Base-by-base conservation (phyloP, 30 jellyfish, hydroid and myxozoan genomes). In the Phacellophora camtschatica region DNA sequence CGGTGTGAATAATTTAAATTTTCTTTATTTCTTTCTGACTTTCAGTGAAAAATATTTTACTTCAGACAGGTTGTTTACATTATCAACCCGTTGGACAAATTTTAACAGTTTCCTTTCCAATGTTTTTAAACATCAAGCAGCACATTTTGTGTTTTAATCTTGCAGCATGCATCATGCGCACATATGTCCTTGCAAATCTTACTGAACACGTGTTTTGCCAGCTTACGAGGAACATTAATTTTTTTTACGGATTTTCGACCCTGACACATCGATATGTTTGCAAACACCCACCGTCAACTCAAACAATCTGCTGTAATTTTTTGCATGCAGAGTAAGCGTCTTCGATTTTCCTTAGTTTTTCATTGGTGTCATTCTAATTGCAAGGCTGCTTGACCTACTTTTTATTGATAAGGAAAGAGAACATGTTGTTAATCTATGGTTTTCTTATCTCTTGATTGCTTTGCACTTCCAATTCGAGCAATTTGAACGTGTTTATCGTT, bases 221-320 rank as follows among this genome's bases (percentile, higher is more conserved):
- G 66, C 66, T 23, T 58, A 29, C 33, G 23, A 25, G 10, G 13
- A 56, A 57, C 37, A 34, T 75, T 32, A 20, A 31, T 57, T 9
- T 45, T 58, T 62, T 65, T 42, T 71, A 19, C 51, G 18, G 32
- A 56, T 63, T 55, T 23, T 34, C 45, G 63, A 35, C 29, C 66
- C 57, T 4, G 53, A 64, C 50, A 33, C 18, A 30, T 22, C 32
- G 24, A 19, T 45, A 36, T 80, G 19, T 80, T 80, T 54, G 77
- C 91, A 45, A 55, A 80, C 91, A 80, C 91, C 91, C 72, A 66
- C 63, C 59, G 33, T 77, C 13, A 71, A 27, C 50, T 83, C 83
- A 80, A 80, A 80, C 91, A 80, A 43, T 45, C 68, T 27, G 51
- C 27, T 53, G 18, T 25, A 46, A 48, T 18, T 39, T 75, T 19